Conservation (phyloP, 2,888 invertebrate species). For the Oasisia sp. region DNA sequence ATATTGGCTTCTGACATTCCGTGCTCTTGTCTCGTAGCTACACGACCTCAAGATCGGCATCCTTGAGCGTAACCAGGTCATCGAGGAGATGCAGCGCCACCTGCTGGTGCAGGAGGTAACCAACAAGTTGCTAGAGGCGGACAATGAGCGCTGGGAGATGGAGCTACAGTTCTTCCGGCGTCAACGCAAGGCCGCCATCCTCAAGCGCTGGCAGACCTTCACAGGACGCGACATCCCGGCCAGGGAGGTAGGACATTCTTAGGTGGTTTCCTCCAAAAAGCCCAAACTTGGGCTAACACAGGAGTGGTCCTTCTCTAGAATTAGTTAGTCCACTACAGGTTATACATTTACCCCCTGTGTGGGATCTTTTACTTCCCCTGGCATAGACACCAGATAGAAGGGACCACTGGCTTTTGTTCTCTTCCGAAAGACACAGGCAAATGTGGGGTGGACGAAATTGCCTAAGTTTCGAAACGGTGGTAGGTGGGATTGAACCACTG, state of each 20-base stretch:
- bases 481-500: too few species aligned
- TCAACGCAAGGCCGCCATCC: conserved; percentile 45
- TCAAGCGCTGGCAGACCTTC: conserved; percentile 59
- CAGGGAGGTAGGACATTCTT: conserved; percentile 36
- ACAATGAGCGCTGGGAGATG: conserved; percentile 56
- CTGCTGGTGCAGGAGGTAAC: conserved; percentile 62
- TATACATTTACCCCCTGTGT: too few species aligned
- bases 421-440: too few species aligned
- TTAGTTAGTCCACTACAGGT: too few species aligned
- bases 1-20: not conserved
- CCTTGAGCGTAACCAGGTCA: conserved; percentile 59
- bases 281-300: too few species aligned
- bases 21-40: conserved; percentile 46
- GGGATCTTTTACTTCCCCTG: too few species aligned
- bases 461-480: too few species aligned
- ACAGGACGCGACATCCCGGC: conserved; percentile 50
- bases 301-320: too few species aligned
- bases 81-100: conserved; percentile 61
- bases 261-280: too few species aligned
- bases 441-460: too few species aligned
- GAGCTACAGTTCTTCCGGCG: conserved; percentile 57
- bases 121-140: conserved; percentile 59
- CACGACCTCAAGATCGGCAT: conserved; percentile 58
- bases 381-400: too few species aligned
- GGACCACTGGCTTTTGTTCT: too few species aligned